A percentile compares a stretch with the other conserved stretches of the same genome.
These are phyloP conservation scores for Gonatopus flavifemur DNA, from an alignment of 1,140 invertebrate genomes.

Conservation along the genomic window DNA sequence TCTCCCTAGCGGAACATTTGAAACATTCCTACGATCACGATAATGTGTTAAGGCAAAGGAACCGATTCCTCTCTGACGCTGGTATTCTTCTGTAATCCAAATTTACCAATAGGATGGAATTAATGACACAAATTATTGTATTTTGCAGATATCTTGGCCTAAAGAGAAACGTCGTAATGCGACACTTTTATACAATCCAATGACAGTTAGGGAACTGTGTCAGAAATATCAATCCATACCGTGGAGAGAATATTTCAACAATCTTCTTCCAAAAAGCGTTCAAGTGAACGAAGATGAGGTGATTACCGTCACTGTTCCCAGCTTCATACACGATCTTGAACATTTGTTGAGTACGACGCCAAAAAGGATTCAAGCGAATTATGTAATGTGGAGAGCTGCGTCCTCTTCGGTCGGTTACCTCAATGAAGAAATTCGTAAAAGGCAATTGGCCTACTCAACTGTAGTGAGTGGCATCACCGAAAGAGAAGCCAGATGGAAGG, in stretches of 20 bases:
- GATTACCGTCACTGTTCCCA: conserved; percentile 79
- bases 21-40: conserved; percentile 35
- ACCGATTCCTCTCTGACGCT: conserved; percentile 35
- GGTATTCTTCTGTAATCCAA: background rate
- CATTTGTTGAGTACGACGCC: conserved; percentile 59
- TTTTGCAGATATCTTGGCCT: conserved; percentile 79
- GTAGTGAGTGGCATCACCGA: conserved; percentile 75
- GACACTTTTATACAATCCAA: conserved; percentile 88
- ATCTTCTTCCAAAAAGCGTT: conserved; percentile 65
- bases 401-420: conserved; percentile 74
- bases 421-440: conserved; percentile 69
- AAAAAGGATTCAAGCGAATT: conserved; percentile 71
- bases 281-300: conserved; percentile 70
- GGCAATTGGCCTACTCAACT: conserved; percentile 73
- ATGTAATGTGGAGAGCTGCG: conserved; percentile 69
- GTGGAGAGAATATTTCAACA: conserved; percentile 82
- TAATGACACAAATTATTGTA: background rate
- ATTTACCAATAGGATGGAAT: too few species aligned
- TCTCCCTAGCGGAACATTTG: background rate
- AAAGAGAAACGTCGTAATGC: conserved; percentile 89
- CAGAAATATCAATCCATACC: conserved; percentile 73
- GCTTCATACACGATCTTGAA: conserved; percentile 72
- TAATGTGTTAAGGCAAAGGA: conserved; percentile 46
- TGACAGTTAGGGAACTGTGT: conserved; percentile 77
- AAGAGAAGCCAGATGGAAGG: conserved; percentile 81